phyloP scores from a whole-genome alignment of 2,113 vertebrate species.

The Salvelinus sp. region DNA sequence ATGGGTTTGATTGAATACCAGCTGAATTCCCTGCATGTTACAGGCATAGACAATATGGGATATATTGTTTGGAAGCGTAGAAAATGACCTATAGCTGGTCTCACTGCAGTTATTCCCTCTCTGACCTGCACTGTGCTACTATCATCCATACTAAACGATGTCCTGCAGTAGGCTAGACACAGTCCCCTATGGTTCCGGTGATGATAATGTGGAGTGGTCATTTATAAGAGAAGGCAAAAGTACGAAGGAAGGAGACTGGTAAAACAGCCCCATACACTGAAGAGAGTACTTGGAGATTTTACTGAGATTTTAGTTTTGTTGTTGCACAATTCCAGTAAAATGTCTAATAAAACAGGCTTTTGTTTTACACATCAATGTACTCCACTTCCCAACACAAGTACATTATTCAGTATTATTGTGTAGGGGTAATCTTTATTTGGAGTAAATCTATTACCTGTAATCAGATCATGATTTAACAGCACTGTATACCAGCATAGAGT shows the following conservation, averaged over 20 bases:
- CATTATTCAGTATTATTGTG: neutral
- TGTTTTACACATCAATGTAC: neutral
- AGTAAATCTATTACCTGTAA: neutral
- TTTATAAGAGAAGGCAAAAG: neutral
- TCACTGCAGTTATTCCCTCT: neutral
- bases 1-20: too few species aligned
- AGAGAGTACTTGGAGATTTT: too few species aligned
- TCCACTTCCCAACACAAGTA: neutral
- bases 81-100: neutral
- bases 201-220: constrained; percentile 11
- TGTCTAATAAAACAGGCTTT: neutral
- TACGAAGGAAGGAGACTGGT: neutral
- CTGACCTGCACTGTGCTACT: neutral
- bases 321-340: neutral
- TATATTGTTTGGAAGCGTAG: neutral
- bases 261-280: neutral
- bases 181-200: constrained; percentile 3
- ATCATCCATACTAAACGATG: neutral
- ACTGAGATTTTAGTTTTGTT: neutral
- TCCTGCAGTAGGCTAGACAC: neutral
- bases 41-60: too few species aligned
- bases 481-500: neutral
- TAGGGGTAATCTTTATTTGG: neutral
- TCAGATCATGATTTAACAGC: neutral
- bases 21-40: neutral